Percentiles rank a stretch among this genome's conserved stretches.
phyloP scores from a whole-genome alignment of 2,888 invertebrate genomes.

The Leptopilina syphax region DNA sequence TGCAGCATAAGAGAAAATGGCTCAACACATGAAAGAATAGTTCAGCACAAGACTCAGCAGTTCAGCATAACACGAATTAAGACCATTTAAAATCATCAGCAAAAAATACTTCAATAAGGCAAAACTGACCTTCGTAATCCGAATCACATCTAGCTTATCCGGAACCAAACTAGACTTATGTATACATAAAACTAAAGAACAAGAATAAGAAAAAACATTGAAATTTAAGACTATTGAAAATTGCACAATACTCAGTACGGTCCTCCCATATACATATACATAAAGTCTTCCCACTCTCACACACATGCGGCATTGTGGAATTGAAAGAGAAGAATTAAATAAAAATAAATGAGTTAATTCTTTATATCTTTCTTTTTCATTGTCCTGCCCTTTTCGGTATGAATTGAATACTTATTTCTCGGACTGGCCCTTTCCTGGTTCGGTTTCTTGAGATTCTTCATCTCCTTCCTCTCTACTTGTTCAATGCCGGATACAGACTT shows the following conservation, averaged over 20 bases:
- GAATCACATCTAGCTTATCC: too few species aligned
- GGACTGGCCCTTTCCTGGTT: slow-evolving; percentile 48
- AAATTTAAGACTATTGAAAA: slow-evolving; percentile 19
- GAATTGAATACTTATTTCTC: slow-evolving; percentile 32
- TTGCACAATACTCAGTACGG: slow-evolving; percentile 4
- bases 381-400: slow-evolving; percentile 13
- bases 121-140: too few species aligned
- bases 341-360: slow-evolving; percentile 35
- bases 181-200: slow-evolving; percentile 45
- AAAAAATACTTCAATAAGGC: too few species aligned
- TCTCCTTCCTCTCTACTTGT: slow-evolving; percentile 52
- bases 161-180: too few species aligned
- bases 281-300: neutral
- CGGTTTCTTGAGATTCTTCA: slow-evolving; percentile 48
- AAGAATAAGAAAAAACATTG: slow-evolving; percentile 42
- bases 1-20: too few species aligned
- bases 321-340: slow-evolving; percentile 47
- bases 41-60: too few species aligned
- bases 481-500: slow-evolving; percentile 43
- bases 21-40: too few species aligned
- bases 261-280: neutral
- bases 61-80: too few species aligned
- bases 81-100: too few species aligned
- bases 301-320: slow-evolving; percentile 3
- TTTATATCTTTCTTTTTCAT: slow-evolving; percentile 21